phyloP scores from a whole-genome alignment of 1,140 invertebrate species.

The Diorhabda carinulata region DNA sequence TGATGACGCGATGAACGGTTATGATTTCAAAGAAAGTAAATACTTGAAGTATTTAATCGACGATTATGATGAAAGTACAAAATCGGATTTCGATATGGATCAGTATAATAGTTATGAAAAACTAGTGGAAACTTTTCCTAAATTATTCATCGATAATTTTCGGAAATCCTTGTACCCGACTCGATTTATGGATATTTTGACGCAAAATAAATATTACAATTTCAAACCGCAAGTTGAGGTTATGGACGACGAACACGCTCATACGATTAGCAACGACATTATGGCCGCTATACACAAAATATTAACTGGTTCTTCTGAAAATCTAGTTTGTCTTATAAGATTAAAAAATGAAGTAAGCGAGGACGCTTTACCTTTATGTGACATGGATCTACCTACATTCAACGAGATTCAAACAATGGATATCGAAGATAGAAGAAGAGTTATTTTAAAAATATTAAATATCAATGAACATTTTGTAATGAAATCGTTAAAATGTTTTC shows the following conservation, averaged over 20 bases:
- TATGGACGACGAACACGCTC: conserved; percentile 56
- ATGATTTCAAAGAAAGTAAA: conserved; percentile 55
- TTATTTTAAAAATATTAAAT: conserved; percentile 50
- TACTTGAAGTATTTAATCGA: conserved; percentile 56
- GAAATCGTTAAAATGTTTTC: conserved; percentile 51
- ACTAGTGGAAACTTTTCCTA: conserved; percentile 49
- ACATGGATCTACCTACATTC: conserved; percentile 45
- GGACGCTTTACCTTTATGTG: conserved; percentile 37
- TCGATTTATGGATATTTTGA: conserved; percentile 64
- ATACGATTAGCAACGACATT: conserved; percentile 59
- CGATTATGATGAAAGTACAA: conserved; percentile 28
- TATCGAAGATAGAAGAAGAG: conserved; percentile 40
- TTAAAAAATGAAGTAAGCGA: conserved; percentile 43
- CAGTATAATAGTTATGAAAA: conserved; percentile 30
- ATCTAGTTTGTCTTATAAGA: conserved; percentile 46
- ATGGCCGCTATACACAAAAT: conserved; percentile 63
- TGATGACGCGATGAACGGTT: conserved; percentile 59
- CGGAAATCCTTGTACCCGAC: conserved; percentile 56
- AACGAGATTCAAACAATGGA: conserved; percentile 44
- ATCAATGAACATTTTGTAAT: conserved; percentile 42
- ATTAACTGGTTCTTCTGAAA: conserved; percentile 42
- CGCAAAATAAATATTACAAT: conserved; percentile 61
- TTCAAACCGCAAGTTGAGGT: conserved; percentile 69
- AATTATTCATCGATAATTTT: conserved; percentile 63
- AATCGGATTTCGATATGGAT: conserved; percentile 21